Evolutionary conservation across 2,113 vertebrate species (phyloP), one percentile per base, ranked within the genome.

Genomic region (Oryzias curvinotus): DNA sequence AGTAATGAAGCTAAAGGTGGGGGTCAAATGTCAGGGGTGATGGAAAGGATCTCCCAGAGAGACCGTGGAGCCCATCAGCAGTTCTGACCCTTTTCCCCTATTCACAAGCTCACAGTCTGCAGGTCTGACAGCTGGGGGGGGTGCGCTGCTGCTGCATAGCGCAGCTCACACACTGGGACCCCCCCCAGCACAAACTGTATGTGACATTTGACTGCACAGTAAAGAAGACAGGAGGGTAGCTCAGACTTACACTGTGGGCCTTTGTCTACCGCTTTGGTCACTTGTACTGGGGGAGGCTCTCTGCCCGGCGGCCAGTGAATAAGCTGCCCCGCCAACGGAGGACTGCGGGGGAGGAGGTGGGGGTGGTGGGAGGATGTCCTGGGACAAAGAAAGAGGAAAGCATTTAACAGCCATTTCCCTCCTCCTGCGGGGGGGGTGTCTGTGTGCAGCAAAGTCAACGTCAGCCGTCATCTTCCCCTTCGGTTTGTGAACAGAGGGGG

Each of bases 231-330:
- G 56, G 65, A 77, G 57, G 76, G 75, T 89, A 79, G 82, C 62
- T 77, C 57, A 73, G 80, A 95, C 97, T 96, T 91, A 99, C 96
- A 99, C 95, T 65, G 93, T 97, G 69, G 97, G 96, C 78, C 96
- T 95, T 84, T 92, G 91, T 83, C 93, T 88, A 61, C 96, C 78
- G 64, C 89, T 89, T 89, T 97, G 96, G 55, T 99, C 97, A 42
- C 86, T 18, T 52, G 91, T 73, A 71, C 89, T 92, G 18, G 92
- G 88, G 61, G 89, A 58, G 30, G 95, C 91, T 76, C 96, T 96
- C 62, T 94, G 93, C 65, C 91, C 86, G 0, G 88, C 78, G 64
- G 92, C 90, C 48, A 92, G 80, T 60, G 93, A 84, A 7, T 91
- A 90, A 0, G 93, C 91, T 5, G 92, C 90, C 25, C 93, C 90